Base-by-base conservation (phyloP, 2,113 vertebrate species). In the Rhipidura dahli region DNA sequence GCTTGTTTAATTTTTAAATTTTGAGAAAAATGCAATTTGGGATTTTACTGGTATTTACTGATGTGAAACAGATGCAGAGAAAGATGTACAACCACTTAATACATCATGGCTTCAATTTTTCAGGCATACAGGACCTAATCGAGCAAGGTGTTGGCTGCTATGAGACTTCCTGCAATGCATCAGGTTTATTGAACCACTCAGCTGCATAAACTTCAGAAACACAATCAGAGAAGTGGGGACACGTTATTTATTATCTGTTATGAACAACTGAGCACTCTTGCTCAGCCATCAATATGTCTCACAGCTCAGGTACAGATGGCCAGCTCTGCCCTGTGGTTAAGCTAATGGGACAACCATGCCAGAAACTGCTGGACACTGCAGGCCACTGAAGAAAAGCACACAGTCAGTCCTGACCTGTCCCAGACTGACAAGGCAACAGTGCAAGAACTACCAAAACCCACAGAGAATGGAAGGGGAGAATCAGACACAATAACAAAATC, bases 181-280 rank as follows among this genome's bases (percentile, higher is more conserved):
- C 45, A 56, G 23, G 14, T 33, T 75, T 57, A 45, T 0, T 30
- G 33, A 76, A 76, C 27, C 23, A 79, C 13, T 57, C 35, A 63
- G 39, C 30, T 63, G 50, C 9, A 42, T 7, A 1, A 54, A 59
- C 57, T 68, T 80, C 39, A 75, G 35, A 85, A 91, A 87, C 10
- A 31, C 10, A 27, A 35, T 45, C 31, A 68, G 47, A 76, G 51
- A 35, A 64, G 26, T 13, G 47, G 31, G 45, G 35, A 27, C 70
- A 54, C 0, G 0, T n/a, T n/a, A n/a, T n/a, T n/a, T n/a, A 57
- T 60, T 24, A 54, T 30, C 40, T 6, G 7, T 13, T 64, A 39
- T 7, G 27, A 47, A 66, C 13, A 53, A 30, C 13, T 7, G 44
- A 33, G 15, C 19, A 54, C 30, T 21, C 33, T 26, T 81, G 30